Percentiles rank a stretch among this genome's conserved stretches.
Evolutionary conservation across 2,797 vertebrate genomes (phyloP).

Genomic region (Macropus fuliginosus): DNA sequence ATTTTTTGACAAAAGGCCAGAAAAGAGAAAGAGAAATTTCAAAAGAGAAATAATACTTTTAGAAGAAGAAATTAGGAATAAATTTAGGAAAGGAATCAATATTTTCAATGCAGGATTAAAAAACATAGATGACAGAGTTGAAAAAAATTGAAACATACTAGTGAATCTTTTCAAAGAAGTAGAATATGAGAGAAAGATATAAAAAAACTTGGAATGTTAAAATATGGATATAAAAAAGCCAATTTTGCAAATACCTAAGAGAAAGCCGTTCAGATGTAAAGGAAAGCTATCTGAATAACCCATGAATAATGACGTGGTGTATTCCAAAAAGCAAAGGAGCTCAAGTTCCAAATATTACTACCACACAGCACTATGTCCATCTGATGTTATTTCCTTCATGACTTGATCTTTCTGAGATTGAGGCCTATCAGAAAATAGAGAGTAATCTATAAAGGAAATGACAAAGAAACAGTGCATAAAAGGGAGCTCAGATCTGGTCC

Average conservation of each 20-base stretch:
- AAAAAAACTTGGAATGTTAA: background rate
- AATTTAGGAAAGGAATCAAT: background rate
- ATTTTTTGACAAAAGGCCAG: background rate
- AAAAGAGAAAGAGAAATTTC: background rate
- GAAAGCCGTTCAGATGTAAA: background rate
- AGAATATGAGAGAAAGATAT: background rate
- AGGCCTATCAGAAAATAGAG: background rate
- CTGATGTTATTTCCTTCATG: too few species aligned
- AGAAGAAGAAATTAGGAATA: background rate
- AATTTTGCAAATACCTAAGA: background rate
- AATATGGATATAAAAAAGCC: background rate
- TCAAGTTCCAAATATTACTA: background rate
- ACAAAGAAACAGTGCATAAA: background rate
- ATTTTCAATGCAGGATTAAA: background rate
- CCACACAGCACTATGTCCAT: background rate
- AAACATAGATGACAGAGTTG: background rate
- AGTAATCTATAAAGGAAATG: background rate
- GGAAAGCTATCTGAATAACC: background rate
- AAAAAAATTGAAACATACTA: background rate
- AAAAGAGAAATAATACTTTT: background rate
- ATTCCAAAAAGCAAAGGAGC: background rate
- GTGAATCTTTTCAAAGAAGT: background rate
- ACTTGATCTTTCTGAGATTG: background rate
- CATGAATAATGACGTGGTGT: background rate
- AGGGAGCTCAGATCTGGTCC: background rate